Conservation (phyloP, 2,797 vertebrate genomes). For the Lagocephalus sceleratus region DNA sequence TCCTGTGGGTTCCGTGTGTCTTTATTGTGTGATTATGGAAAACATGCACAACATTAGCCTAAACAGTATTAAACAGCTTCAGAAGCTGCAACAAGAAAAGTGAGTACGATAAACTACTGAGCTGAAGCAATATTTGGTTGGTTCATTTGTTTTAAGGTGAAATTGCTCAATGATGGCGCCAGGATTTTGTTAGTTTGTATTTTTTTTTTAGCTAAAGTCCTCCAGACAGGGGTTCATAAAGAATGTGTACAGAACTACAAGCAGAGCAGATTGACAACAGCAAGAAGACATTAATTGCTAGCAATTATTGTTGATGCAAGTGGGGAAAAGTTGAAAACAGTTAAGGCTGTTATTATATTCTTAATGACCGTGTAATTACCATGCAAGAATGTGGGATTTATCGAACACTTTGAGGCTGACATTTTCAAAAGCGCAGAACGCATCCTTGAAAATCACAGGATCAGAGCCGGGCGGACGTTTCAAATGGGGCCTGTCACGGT, state of each 20-base stretch:
- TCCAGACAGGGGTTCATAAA: slow-evolving; percentile 17
- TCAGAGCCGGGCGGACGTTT: too few species aligned
- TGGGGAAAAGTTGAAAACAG: slow-evolving; percentile 27
- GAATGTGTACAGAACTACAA: slow-evolving; percentile 32
- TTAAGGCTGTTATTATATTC: slow-evolving; percentile 22
- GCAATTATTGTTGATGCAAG: slow-evolving; percentile 39
- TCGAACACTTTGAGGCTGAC: slow-evolving; percentile 17
- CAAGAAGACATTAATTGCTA: slow-evolving; percentile 26
- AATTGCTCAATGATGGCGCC: neutral
- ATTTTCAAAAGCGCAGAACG: slow-evolving; percentile 25
- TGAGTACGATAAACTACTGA: too few species aligned
- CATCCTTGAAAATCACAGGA: slow-evolving; percentile 23
- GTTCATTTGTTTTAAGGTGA: slow-evolving; percentile 6
- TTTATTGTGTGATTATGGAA: slow-evolving; percentile 55
- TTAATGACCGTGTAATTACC: slow-evolving; percentile 23
- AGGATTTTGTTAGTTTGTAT: slow-evolving; percentile 13
- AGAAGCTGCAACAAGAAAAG: too few species aligned
- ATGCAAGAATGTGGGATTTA: slow-evolving; percentile 43
- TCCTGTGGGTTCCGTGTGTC: slow-evolving; percentile 20
- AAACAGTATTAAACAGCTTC: slow-evolving; percentile 16
- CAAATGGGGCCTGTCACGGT: slow-evolving; percentile 3
- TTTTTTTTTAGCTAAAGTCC: slow-evolving; percentile 2
- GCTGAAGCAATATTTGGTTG: neutral
- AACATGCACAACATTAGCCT: slow-evolving; percentile 42
- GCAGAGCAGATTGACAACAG: slow-evolving; percentile 31